A percentile compares a stretch with the other conserved stretches of the same genome.
These are phyloP conservation scores for Drosophila longiperda DNA, from an alignment of 2,888 invertebrate species.

Conservation along the genomic window DNA sequence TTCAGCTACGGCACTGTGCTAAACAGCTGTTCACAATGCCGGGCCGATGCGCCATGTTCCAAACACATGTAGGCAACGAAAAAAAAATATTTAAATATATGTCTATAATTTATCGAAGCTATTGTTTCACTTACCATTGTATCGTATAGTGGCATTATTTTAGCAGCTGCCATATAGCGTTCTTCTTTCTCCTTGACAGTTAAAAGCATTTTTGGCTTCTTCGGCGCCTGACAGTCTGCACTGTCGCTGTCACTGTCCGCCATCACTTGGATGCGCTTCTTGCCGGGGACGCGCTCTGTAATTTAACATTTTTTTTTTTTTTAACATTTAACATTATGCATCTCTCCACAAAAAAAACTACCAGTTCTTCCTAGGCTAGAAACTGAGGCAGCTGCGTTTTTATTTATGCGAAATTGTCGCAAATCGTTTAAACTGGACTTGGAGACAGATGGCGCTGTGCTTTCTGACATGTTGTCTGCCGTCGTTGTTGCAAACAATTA, in stretches of 20 bases:
- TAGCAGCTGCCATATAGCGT: slow-evolving; percentile 82
- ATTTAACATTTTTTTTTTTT: slow-evolving; percentile 1
- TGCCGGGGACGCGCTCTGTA: slow-evolving; percentile 83
- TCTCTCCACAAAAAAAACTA: slow-evolving; percentile 25
- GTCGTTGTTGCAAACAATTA: slow-evolving; percentile 24
- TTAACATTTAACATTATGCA: not conserved
- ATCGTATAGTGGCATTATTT: slow-evolving; percentile 83
- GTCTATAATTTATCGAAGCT: not conserved
- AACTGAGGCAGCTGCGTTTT: slow-evolving; percentile 59
- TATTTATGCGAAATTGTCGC: slow-evolving; percentile 83
- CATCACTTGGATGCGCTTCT: slow-evolving; percentile 83
- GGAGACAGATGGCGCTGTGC: slow-evolving; percentile 62
- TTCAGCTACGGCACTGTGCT: slow-evolving; percentile 44
- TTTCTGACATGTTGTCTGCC: slow-evolving; percentile 73
- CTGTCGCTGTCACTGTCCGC: slow-evolving; percentile 84
- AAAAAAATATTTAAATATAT: not conserved
- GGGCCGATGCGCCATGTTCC: slow-evolving; percentile 66
- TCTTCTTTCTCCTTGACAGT: slow-evolving; percentile 83
- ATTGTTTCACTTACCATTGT: slow-evolving; percentile 81
- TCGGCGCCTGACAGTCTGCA: slow-evolving; percentile 72
- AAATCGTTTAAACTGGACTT: slow-evolving; percentile 81
- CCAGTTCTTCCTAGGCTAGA: slow-evolving; percentile 66
- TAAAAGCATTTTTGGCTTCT: slow-evolving; percentile 79
- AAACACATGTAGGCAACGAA: slow-evolving; percentile 52
- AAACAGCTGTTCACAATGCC: slow-evolving; percentile 70